Conservation (phyloP, 2,113 vertebrate species). For the Plotosus lineatus region DNA sequence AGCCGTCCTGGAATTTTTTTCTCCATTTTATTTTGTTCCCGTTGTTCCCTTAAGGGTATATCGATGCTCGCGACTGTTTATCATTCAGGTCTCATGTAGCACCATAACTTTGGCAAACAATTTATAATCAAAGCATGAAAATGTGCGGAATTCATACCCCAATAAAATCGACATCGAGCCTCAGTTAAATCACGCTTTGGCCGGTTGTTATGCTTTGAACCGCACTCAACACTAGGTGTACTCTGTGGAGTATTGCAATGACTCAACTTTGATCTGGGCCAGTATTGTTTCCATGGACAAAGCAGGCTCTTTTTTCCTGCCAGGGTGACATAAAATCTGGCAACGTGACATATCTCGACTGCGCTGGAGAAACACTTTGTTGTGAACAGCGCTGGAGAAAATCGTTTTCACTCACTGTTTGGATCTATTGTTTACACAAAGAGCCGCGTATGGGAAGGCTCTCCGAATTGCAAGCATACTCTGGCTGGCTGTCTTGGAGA, state of each 20-base stretch:
- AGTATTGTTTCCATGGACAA: slow-evolving; percentile 54
- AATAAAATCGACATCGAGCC: neutral
- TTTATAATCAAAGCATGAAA: neutral
- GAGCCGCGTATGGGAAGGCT: slow-evolving; percentile 50
- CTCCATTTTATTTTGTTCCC: neutral
- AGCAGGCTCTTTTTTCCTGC: slow-evolving; percentile 43
- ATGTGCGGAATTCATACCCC: neutral
- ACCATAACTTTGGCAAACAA: neutral
- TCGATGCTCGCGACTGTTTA: too few species aligned
- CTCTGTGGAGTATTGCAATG: slow-evolving; percentile 38
- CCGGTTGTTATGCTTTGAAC: neutral
- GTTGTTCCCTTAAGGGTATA: neutral
- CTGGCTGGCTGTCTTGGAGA: slow-evolving; percentile 5
- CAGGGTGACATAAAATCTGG: slow-evolving; percentile 56
- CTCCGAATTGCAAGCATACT: slow-evolving; percentile 32
- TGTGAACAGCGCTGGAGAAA: slow-evolving; percentile 56
- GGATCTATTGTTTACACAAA: slow-evolving; percentile 34
- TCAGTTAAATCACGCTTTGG: slow-evolving; percentile 21
- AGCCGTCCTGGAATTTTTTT: slow-evolving; percentile 25
- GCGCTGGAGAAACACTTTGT: slow-evolving; percentile 50
- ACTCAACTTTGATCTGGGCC: slow-evolving; percentile 52
- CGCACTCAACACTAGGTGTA: slow-evolving; percentile 39
- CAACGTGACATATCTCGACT: slow-evolving; percentile 47
- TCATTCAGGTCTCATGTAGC: neutral
- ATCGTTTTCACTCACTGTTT: slow-evolving; percentile 42